phyloP scores from a whole-genome alignment of 2,888 invertebrate species.

The Drosophila dives region DNA sequence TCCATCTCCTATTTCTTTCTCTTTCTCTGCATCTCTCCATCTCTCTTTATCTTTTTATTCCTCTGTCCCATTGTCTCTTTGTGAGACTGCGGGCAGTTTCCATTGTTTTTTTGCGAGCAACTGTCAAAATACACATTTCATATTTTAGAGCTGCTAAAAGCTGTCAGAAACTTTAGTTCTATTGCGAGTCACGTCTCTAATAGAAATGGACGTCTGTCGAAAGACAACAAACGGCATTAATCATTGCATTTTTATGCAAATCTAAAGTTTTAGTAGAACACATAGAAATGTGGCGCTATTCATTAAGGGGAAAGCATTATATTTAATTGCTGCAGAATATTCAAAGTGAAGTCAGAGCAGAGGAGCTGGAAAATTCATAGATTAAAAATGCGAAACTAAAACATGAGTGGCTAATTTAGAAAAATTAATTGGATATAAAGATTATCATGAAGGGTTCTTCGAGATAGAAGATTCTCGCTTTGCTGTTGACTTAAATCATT shows the following conservation, averaged over 20 bases:
- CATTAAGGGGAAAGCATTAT: background rate
- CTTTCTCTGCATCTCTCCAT: slow-evolving; percentile 18
- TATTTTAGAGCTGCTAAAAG: slow-evolving; percentile 60
- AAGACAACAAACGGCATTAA: slow-evolving; percentile 55
- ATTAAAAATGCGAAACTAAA: background rate
- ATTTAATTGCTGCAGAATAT: background rate
- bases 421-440: background rate
- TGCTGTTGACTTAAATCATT: no score
- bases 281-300: background rate
- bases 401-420: background rate
- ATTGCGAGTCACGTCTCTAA: slow-evolving; percentile 72
- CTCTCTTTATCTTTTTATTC: slow-evolving; percentile 25
- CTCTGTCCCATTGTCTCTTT: slow-evolving; percentile 24
- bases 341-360: background rate
- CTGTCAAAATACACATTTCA: slow-evolving; percentile 73
- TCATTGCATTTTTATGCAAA: slow-evolving; percentile 27
- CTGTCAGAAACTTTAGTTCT: slow-evolving; percentile 28
- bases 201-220: slow-evolving; percentile 45
- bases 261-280: background rate
- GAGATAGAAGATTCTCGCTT: no score
- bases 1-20: background rate
- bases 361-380: background rate
- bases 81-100: slow-evolving; percentile 20
- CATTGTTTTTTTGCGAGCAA: slow-evolving; percentile 46
- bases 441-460: background rate